Percentiles rank a stretch among this genome's conserved stretches.
These are phyloP conservation scores for Halocynthia aurantium DNA, from an alignment of 23 tunicate genomes.

Conservation along the genomic window DNA sequence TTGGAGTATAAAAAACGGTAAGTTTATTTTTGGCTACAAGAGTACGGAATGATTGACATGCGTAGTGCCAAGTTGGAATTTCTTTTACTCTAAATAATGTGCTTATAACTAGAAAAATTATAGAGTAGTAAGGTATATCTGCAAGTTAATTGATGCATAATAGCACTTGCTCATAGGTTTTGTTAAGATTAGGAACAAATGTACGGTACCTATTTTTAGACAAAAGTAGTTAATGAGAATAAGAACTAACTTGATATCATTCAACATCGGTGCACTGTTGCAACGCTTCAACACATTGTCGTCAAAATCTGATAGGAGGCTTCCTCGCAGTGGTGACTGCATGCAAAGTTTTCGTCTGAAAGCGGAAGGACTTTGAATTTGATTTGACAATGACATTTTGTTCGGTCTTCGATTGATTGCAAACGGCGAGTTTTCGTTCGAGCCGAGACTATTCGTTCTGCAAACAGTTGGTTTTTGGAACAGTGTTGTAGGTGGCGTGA, in stretches of 20 bases:
- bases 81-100: not conserved
- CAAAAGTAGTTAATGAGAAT: not conserved
- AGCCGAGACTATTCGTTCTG: slow-evolving; percentile 17
- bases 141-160: no score
- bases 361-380: slow-evolving; percentile 17
- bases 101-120: not conserved
- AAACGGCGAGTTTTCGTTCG: slow-evolving; percentile 10
- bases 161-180: not conserved
- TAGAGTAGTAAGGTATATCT: no score
- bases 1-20: no score
- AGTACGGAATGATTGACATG: no score
- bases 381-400: slow-evolving; percentile 15
- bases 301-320: slow-evolving; percentile 14
- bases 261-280: slow-evolving; percentile 80
- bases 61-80: no score
- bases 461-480: slow-evolving; percentile 28
- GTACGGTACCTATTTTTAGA: not conserved
- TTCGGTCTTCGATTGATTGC: slow-evolving; percentile 12
- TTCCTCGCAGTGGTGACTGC: slow-evolving; percentile 4
- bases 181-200: not conserved
- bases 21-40: no score
- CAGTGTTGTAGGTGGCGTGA: not conserved
- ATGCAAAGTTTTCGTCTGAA: slow-evolving; percentile 19
- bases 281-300: slow-evolving; percentile 66
- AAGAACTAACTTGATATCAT: slow-evolving; percentile 50